Conservation (phyloP, 2,888 invertebrate genomes). For the Lasioglossum pauxillum region DNA sequence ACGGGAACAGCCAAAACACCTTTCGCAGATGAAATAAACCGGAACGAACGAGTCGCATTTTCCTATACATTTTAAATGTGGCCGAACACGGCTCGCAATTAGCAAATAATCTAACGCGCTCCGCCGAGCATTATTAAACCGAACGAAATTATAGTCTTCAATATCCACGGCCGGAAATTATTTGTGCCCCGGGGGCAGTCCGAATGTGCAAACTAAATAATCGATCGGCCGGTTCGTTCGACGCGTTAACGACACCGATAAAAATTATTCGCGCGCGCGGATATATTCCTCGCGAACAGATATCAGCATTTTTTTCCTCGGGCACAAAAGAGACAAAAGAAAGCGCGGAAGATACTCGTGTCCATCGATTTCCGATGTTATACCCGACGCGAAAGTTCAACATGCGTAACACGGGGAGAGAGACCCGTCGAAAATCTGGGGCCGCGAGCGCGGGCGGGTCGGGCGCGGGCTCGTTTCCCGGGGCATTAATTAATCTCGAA, state of each 20-base stretch:
- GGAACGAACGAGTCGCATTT: not conserved
- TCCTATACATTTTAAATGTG: not conserved
- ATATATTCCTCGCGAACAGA: not conserved
- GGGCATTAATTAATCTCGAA: constrained; percentile 47
- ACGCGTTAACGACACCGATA: constrained; percentile 9
- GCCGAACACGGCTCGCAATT: not conserved
- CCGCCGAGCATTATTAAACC: not conserved
- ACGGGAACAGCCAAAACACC: not conserved
- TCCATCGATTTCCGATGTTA: constrained; percentile 33
- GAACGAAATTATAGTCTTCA: constrained; percentile 3
- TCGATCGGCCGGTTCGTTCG: constrained; percentile 8
- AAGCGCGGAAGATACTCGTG: constrained; percentile 14
- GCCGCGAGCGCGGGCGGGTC: not conserved
- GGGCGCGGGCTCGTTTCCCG: constrained; percentile 1
- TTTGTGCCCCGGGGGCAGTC: not conserved
- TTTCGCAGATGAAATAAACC: not conserved
- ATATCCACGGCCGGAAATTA: not conserved
- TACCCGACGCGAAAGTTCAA: constrained; percentile 14
- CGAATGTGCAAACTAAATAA: not conserved
- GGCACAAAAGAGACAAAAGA: not conserved
- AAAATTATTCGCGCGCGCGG: not conserved
- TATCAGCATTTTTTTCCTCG: not conserved
- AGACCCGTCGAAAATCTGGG: constrained; percentile 10
- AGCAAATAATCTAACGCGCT: not conserved
- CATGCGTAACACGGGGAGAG: constrained; percentile 15